Conservation (phyloP, 2,888 invertebrate species). For the Pammene aurita region DNA sequence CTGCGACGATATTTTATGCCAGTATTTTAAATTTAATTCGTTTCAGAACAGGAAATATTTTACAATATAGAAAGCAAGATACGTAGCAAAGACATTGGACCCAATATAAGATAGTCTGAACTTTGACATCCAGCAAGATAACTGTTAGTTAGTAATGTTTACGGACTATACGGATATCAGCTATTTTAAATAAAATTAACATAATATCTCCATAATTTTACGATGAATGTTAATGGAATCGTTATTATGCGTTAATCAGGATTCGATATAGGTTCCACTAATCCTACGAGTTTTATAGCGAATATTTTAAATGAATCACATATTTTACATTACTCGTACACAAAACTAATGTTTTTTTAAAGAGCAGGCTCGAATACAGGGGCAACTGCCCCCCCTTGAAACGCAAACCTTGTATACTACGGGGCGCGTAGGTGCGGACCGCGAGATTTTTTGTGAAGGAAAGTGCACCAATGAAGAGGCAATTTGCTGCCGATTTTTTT, state of each 20-base stretch:
- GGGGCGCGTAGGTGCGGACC: too few species aligned
- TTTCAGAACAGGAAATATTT: neutral
- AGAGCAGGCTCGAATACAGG: too few species aligned
- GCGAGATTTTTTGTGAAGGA: too few species aligned
- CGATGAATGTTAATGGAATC: constrained; percentile 2
- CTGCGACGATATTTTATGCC: too few species aligned
- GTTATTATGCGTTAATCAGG: neutral
- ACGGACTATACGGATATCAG: neutral
- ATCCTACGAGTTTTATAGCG: neutral
- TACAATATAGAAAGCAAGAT: neutral
- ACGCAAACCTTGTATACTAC: too few species aligned
- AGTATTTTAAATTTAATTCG: neutral
- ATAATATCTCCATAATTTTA: constrained; percentile 11
- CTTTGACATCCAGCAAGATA: neutral
- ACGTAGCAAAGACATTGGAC: neutral
- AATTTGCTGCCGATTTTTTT: too few species aligned
- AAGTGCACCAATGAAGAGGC: too few species aligned
- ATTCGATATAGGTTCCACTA: neutral
- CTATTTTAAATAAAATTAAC: neutral
- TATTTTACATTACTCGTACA: neutral
- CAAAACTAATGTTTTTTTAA: neutral
- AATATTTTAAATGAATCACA: neutral
- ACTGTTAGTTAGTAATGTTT: neutral
- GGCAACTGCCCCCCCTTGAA: too few species aligned
- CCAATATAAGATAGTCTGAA: neutral